These are phyloP conservation scores for Aleadryas rufinucha DNA, from an alignment of 2,113 vertebrate genomes.

Conservation along the genomic window DNA sequence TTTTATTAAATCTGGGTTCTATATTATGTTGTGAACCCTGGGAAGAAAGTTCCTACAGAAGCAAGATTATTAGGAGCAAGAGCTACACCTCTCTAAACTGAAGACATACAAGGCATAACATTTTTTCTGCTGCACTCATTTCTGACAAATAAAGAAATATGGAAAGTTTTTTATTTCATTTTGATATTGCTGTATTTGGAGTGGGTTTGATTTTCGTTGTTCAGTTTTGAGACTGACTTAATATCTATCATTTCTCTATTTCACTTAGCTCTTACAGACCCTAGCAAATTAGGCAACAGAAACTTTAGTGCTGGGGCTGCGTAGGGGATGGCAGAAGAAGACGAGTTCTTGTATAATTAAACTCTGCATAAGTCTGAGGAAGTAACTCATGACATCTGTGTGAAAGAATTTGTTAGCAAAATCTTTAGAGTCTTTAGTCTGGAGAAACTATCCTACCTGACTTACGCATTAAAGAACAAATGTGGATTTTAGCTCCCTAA, in stretches of 20 bases:
- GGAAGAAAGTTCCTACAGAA: background rate
- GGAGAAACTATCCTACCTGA: background rate
- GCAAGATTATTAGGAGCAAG: background rate
- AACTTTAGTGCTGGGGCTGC: background rate
- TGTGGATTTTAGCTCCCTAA: background rate
- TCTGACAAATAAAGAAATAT: background rate
- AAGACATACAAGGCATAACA: background rate
- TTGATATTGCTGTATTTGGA: background rate
- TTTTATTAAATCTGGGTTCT: background rate
- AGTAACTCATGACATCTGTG: background rate
- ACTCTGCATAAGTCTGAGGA: background rate
- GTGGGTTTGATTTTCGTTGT: background rate
- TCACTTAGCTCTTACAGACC: background rate
- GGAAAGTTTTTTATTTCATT: background rate
- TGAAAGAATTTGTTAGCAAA: background rate
- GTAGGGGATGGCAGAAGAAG: background rate
- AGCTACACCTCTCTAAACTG: background rate
- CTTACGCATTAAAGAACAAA: background rate
- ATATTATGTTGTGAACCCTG: background rate
- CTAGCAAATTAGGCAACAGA: background rate
- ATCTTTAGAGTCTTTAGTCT: background rate
- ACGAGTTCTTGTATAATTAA: background rate
- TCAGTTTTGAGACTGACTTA: background rate
- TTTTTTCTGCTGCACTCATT: background rate
- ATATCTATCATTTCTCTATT: background rate